These are phyloP conservation scores for Trigoniulus corallinus DNA, from an alignment of 1,140 invertebrate species.

Conservation along the genomic window DNA sequence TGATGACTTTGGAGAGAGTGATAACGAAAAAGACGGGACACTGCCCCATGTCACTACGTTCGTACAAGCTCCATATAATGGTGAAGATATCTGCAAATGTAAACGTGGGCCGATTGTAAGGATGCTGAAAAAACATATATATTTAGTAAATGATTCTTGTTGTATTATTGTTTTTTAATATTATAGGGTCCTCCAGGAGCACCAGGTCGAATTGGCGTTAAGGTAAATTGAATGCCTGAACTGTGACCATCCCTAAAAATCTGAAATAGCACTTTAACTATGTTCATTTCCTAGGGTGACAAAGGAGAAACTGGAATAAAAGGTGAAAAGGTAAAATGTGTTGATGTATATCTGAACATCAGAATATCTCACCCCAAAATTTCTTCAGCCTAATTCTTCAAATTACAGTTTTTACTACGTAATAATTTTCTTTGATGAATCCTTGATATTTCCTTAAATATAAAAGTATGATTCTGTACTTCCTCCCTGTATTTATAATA, in stretches of 20 bases:
- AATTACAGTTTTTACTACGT: no score
- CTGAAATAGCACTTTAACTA: not conserved
- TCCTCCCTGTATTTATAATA: no score
- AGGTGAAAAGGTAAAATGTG: not conserved
- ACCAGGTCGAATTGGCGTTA: slow-evolving; percentile 22
- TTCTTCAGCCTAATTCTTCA: no score
- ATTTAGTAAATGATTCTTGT: not conserved
- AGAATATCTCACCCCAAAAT: not conserved
- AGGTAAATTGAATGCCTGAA: not conserved
- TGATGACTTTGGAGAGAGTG: not conserved
- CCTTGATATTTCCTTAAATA: no score
- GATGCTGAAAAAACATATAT: slow-evolving; percentile 8
- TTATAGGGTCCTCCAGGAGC: slow-evolving; percentile 36
- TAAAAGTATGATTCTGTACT: no score
- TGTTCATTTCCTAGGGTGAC: not conserved
- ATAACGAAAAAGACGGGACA: not conserved
- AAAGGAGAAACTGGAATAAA: not conserved
- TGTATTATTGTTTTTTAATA: not conserved
- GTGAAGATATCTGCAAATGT: slow-evolving; percentile 29
- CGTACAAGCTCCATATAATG: no score
- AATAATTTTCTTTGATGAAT: no score
- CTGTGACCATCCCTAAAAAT: not conserved
- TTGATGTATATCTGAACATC: not conserved
- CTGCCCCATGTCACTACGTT: not conserved
- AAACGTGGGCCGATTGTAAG: slow-evolving; percentile 38